Evolutionary conservation across 2,888 invertebrate species (phyloP).

Genomic region (Anagyrus pseudococci): DNA sequence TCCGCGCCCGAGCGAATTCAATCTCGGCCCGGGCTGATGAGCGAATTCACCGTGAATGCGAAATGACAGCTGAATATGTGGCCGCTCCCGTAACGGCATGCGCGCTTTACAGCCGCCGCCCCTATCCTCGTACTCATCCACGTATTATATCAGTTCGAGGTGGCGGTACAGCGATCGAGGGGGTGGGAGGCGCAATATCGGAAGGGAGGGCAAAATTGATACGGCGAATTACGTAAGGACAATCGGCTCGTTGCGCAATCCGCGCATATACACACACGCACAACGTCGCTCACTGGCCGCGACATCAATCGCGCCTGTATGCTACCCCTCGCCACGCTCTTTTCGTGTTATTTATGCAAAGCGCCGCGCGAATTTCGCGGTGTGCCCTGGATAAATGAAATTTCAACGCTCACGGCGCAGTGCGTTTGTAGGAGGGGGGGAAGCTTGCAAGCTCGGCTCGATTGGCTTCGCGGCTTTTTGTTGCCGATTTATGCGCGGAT

Average conservation of each 20-base stretch:
- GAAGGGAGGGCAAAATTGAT: slow-evolving; percentile 23
- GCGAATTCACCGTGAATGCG: slow-evolving; percentile 33
- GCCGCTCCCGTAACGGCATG: neutral
- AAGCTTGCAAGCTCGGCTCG: too few species aligned
- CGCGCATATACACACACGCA: neutral
- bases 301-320: too few species aligned
- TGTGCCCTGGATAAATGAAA: slow-evolving; percentile 6
- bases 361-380: neutral
- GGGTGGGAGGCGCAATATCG: slow-evolving; percentile 2
- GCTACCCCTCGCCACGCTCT: neutral
- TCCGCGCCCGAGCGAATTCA: slow-evolving; percentile 21
- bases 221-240: slow-evolving; percentile 28
- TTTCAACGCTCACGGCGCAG: neutral
- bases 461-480: too few species aligned
- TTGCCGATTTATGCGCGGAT: too few species aligned
- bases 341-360: neutral
- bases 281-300: too few species aligned
- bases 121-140: too few species aligned
- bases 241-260: slow-evolving; percentile 19
- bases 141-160: too few species aligned
- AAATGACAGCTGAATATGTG: slow-evolving; percentile 35
- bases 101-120: too few species aligned
- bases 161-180: too few species aligned
- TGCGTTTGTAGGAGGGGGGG: too few species aligned
- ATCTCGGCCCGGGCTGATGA: slow-evolving; percentile 29